phyloP scores from a whole-genome alignment of 2,888 invertebrate species.

The Oscheius sp. region DNA sequence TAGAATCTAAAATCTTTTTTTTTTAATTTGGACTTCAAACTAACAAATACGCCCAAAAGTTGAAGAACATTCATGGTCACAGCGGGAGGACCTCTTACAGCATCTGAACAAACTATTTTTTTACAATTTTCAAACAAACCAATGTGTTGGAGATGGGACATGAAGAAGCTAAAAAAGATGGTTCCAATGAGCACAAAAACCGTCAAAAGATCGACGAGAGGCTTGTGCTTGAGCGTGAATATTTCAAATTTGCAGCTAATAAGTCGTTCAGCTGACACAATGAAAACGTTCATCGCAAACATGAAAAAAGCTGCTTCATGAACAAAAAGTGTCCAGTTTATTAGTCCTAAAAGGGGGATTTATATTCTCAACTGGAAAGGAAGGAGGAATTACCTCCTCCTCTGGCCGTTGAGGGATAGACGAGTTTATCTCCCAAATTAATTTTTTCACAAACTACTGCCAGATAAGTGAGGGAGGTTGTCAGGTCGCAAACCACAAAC shows the following conservation, averaged over 20 bases:
- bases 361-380: not conserved
- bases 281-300: conserved; percentile 7
- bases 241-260: not conserved
- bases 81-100: not conserved
- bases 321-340: conserved; percentile 2
- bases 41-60: conserved; percentile 1
- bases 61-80: conserved; percentile 10
- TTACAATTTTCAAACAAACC: not conserved
- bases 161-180: not conserved
- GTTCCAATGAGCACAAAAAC: not conserved
- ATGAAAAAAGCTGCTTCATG: conserved; percentile 12
- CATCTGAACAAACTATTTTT: not conserved
- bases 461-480: not conserved
- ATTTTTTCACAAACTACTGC: not conserved
- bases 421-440: not conserved
- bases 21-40: not conserved
- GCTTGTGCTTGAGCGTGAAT: not conserved
- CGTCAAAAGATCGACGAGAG: not conserved
- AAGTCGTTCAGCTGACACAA: not conserved
- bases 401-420: not conserved
- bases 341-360: not conserved
- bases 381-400: not conserved
- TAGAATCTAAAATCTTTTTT: not conserved
- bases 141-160: conserved; percentile 12
- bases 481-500: conserved; percentile 7